Evolutionary conservation across 2,797 vertebrate genomes (phyloP).

Genomic region (Tragelaphus oryx): DNA sequence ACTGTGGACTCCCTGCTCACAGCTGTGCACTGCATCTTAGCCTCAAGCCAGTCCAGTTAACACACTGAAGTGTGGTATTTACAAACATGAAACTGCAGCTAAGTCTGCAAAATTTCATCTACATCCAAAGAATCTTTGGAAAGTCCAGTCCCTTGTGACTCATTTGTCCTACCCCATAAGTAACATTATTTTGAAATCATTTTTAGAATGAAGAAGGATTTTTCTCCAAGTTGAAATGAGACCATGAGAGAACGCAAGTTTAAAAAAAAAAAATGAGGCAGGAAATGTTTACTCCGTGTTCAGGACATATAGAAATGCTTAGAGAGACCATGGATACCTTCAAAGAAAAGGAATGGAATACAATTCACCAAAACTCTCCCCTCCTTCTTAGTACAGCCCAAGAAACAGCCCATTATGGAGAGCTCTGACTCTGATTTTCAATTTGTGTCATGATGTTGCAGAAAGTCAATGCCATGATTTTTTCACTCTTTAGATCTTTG

Average conservation of each 20-base stretch:
- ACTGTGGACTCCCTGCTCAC: background rate
- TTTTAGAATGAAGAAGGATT: background rate
- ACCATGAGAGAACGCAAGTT: background rate
- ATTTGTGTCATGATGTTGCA: background rate
- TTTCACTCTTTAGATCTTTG: conserved; percentile 39
- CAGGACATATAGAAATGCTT: background rate
- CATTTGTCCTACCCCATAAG: background rate
- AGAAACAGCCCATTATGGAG: background rate
- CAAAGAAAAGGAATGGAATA: background rate
- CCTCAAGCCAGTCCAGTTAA: background rate
- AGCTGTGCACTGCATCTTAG: background rate
- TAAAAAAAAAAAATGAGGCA: background rate
- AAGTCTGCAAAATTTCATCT: background rate
- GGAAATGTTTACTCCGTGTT: background rate
- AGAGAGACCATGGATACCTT: background rate
- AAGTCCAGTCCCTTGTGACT: background rate
- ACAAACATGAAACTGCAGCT: background rate
- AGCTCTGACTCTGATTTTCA: background rate
- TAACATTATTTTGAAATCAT: conserved; percentile 24
- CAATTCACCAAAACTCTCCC: background rate
- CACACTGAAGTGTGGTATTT: background rate
- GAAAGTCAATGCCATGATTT: conserved; percentile 7
- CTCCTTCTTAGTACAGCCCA: background rate
- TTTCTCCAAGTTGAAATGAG: conserved; percentile 32
- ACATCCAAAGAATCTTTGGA: background rate